These are phyloP conservation scores for Drosophila colorata DNA, from an alignment of 2,888 invertebrate species.

Conservation along the genomic window DNA sequence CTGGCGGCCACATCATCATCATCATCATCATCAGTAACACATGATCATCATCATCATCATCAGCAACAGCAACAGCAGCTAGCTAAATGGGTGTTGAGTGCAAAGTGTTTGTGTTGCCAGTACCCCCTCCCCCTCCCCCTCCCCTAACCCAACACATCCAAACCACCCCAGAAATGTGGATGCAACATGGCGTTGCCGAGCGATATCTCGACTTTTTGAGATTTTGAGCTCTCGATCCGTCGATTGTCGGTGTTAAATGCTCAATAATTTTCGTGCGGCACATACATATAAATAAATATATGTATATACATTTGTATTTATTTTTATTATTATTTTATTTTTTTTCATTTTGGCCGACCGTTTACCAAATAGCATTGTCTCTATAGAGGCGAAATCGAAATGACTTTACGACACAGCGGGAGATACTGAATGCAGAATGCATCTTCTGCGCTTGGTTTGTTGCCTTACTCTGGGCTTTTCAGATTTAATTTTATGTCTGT, in stretches of 20 bases:
- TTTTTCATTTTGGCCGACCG: constrained; percentile 13
- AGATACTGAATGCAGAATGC: constrained; percentile 71
- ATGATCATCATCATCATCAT: constrained; percentile 32
- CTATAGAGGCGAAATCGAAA: constrained; percentile 56
- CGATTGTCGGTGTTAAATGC: constrained; percentile 69
- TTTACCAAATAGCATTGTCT: constrained; percentile 67
- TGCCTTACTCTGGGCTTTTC: constrained; percentile 48
- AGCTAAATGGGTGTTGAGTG: constrained; percentile 81
- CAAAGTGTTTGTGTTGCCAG: constrained; percentile 72
- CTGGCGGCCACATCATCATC: constrained; percentile 66
- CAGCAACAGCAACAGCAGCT: constrained; percentile 36
- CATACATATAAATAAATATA: background rate
- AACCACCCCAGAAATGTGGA: constrained; percentile 19
- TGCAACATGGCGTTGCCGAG: constrained; percentile 49
- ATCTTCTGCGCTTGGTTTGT: constrained; percentile 53
- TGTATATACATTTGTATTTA: constrained; percentile 3
- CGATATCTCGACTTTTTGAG: constrained; percentile 23
- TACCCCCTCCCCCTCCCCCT: background rate
- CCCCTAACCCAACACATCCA: background rate
- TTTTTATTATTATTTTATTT: constrained; percentile 9
- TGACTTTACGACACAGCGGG: constrained; percentile 78
- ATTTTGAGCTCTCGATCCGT: constrained; percentile 49
- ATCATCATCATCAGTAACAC: constrained; percentile 40
- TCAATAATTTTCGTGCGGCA: constrained; percentile 65
- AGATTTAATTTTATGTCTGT: constrained; percentile 74